Evolutionary conservation across 2,797 vertebrate genomes (phyloP), one percentile per base, ranked within the genome.

Genomic region (Coilia nasus): DNA sequence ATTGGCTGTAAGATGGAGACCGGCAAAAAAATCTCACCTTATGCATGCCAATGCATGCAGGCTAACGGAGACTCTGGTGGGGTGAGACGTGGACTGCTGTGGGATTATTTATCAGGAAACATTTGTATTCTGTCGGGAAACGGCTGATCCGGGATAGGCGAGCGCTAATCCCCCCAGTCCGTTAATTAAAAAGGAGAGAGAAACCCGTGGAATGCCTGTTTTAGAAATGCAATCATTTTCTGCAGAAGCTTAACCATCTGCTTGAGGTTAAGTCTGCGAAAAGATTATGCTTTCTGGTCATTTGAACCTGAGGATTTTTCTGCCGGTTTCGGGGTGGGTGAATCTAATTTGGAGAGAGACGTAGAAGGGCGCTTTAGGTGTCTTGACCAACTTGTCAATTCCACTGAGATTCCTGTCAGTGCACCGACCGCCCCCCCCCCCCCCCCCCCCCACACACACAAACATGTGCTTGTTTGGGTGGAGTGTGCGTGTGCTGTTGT

Each of bases 201-300:
- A 96, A 96, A 96, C 95, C 96, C 96, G 94, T 95, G 94, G 93
- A 96, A 96, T 95, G 95, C 94, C 90, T 95, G 95, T 95, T 95
- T 90, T 94, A 94, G 94, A 96, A 97, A 96, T 97, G 96, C 96
- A 97, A 97, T 97, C 96, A 97, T 97, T 96, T 78, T 96, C 96
- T 94, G 94, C 91, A 94, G 96, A 95, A 96, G 97, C 96, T 97
- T 97, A 97, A 97, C 97, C 97, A 98, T 97, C 97, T 98, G 97
- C 93, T 97, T 94, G 95, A 97, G 96, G 96, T 97, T 97, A 97
- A 96, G 94, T 95, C 95, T 94, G 89, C 90, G 93, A 95, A 93
- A 95, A 95, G 96, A 96, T 96, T 95, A 94, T 94, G 94, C 95
- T 95, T 93, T 93, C 93, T 92, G 93, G 94, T 95, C 93, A 95